Conservation (phyloP, 1,140 invertebrate species). For the Lordiphosa mommai region DNA sequence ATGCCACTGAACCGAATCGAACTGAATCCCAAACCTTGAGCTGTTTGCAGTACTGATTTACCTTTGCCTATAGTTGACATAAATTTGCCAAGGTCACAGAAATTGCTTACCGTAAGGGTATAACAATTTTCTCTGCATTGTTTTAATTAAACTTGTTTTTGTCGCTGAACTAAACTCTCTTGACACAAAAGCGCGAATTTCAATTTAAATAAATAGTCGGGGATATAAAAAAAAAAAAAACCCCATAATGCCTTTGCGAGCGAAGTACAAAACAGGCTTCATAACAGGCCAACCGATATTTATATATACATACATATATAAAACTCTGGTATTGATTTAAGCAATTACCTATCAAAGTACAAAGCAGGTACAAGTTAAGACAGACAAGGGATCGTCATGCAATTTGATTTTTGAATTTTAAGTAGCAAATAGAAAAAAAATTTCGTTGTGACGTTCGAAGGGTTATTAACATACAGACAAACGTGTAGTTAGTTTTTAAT, state of each 20-base stretch:
- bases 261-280: conserved; percentile 12
- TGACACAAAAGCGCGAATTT: conserved; percentile 12
- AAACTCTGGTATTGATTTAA: conserved; percentile 7
- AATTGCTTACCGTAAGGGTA: background rate
- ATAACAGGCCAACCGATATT: conserved; percentile 13
- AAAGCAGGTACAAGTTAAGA: background rate
- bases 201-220: conserved; percentile 3
- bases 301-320: background rate
- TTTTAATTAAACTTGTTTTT: background rate
- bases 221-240: conserved; percentile 3
- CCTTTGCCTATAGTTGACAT: no score
- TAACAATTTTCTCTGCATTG: background rate
- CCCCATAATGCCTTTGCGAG: conserved; percentile 1
- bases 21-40: no score
- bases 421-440: background rate
- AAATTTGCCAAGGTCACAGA: no score
- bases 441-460: background rate
- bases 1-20: no score
- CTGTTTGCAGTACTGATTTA: no score
- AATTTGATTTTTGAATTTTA: conserved; percentile 16
- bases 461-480: background rate
- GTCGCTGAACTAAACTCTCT: background rate
- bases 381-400: conserved; percentile 30
- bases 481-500: background rate
- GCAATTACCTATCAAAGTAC: conserved; percentile 17